phyloP scores from a whole-genome alignment of 2,797 vertebrate genomes.

The Chromis chromis region DNA sequence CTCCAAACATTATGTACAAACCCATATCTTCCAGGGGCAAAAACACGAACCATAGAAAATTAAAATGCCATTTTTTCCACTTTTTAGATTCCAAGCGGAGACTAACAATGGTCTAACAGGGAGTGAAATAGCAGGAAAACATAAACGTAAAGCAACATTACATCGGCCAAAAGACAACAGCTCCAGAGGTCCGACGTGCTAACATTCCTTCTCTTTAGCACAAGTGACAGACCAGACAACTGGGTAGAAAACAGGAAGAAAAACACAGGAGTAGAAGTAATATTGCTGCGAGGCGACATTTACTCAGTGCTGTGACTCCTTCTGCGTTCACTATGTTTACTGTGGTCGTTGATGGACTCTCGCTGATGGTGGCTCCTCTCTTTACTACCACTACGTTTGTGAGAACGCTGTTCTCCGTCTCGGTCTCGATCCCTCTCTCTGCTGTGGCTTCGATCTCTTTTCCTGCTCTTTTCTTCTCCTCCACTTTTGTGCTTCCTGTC shows the following conservation, averaged over 20 bases:
- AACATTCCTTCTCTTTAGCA: conserved; percentile 71
- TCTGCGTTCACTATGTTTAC: conserved; percentile 84
- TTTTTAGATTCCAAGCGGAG: conserved; percentile 72
- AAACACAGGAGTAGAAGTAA: conserved; percentile 47
- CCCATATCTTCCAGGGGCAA: conserved; percentile 85
- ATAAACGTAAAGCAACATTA: conserved; percentile 64
- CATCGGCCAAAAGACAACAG: conserved; percentile 57
- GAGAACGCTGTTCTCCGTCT: conserved; percentile 85
- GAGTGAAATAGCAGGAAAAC: conserved; percentile 64
- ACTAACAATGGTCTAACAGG: conserved; percentile 84
- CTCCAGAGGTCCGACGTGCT: conserved; percentile 62
- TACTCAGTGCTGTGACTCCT: conserved; percentile 91
- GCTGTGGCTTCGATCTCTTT: conserved; percentile 89
- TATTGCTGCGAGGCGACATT: conserved; percentile 62
- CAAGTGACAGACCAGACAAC: conserved; percentile 55
- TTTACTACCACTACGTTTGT: conserved; percentile 91
- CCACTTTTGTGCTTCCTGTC: conserved; percentile 88
- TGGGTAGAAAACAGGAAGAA: conserved; percentile 57
- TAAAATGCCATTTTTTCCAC: conserved; percentile 75
- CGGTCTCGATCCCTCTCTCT: conserved; percentile 88
- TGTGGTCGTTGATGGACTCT: conserved; percentile 90
- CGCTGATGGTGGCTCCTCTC: conserved; percentile 89
- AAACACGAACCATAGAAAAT: conserved; percentile 81
- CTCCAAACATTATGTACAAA: conserved; percentile 90
- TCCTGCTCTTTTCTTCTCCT: conserved; percentile 90